Evolutionary conservation across 2,113 vertebrate species (phyloP), one percentile per base, ranked within the genome.

Genomic region (Callionymus lyra): DNA sequence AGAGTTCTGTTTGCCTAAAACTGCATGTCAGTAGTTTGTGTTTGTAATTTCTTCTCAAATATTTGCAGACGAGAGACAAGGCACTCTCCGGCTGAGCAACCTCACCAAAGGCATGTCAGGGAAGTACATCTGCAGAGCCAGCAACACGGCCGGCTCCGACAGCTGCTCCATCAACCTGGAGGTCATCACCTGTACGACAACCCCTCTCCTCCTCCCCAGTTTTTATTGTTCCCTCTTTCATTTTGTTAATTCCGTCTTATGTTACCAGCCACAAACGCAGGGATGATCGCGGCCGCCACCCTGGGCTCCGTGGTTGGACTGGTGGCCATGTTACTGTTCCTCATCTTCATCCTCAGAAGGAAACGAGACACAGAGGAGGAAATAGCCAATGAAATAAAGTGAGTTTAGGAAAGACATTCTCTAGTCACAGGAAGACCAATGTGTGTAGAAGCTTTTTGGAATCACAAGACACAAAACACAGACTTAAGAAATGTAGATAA

Each of bases 371-470:
- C 63, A 0, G 80, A 87, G 37, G 90, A 94, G 16, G 90, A 94
- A 46, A 76, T 76, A 5, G 84, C 90, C 64, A 93, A 93, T 38
- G 91, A 94, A 31, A 94, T 94, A 77, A 92, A 91, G 92, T 93
- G 56, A 88, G 34, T 46, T 33, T 50, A n/a, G n/a, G n/a, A n/a
- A n/a, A n/a, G n/a, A n/a, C 5, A 2, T 2, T 33, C 13, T 35
- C 12, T 35, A n/a, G n/a, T n/a, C n/a, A n/a, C n/a, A n/a, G n/a
- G n/a, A n/a, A n/a, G n/a, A n/a, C n/a, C n/a, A n/a, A n/a, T n/a
- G n/a, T n/a, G n/a, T n/a, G n/a, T n/a, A n/a, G n/a, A n/a, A n/a
- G n/a, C n/a, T n/a, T n/a, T n/a, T n/a, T n/a, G n/a, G n/a, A n/a
- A n/a, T n/a, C n/a, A n/a, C n/a, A n/a, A n/a, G n/a, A n/a, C n/a